Evolutionary conservation across 2,888 invertebrate species (phyloP).

Genomic region (Atethmia centrago): DNA sequence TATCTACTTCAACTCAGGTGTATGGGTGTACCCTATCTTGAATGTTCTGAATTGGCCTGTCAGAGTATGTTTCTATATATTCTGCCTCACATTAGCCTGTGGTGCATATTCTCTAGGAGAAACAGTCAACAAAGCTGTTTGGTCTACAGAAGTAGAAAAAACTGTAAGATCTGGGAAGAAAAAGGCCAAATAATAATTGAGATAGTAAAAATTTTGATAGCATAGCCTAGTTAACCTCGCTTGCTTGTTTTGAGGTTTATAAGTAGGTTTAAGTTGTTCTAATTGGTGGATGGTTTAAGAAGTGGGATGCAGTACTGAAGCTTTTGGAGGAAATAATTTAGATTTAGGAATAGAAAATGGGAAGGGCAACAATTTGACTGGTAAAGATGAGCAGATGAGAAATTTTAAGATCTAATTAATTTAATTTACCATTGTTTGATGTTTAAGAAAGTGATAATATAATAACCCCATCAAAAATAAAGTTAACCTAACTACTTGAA

Average conservation of each 20-base stretch:
- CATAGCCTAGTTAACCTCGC: conserved; percentile 35
- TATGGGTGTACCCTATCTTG: conserved; percentile 98
- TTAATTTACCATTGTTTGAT: conserved; percentile 10
- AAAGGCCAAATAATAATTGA: conserved; percentile 85
- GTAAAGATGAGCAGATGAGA: conserved; percentile 11
- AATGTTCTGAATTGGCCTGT: conserved; percentile 94
- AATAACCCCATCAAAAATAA: conserved; percentile 48
- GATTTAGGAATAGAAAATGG: conserved; percentile 17
- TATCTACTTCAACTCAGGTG: conserved; percentile 93
- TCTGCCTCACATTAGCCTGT: conserved; percentile 91
- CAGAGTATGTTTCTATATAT: conserved; percentile 93
- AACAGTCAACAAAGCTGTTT: conserved; percentile 92
- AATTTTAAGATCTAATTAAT: conserved; percentile 5
- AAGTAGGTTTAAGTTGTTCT: conserved; percentile 40
- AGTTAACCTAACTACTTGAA: background rate
- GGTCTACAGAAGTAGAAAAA: conserved; percentile 92
- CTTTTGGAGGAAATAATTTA: conserved; percentile 37
- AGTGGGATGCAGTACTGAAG: conserved; percentile 26
- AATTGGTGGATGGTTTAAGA: conserved; percentile 39
- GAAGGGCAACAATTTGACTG: conserved; percentile 9
- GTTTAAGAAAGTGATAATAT: conserved; percentile 48
- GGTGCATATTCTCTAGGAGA: conserved; percentile 94
- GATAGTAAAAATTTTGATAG: conserved; percentile 30
- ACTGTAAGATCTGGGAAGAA: conserved; percentile 87
- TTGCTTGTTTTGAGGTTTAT: conserved; percentile 46